Conservation (phyloP, 1,140 invertebrate species). For the Apis laboriosa region DNA sequence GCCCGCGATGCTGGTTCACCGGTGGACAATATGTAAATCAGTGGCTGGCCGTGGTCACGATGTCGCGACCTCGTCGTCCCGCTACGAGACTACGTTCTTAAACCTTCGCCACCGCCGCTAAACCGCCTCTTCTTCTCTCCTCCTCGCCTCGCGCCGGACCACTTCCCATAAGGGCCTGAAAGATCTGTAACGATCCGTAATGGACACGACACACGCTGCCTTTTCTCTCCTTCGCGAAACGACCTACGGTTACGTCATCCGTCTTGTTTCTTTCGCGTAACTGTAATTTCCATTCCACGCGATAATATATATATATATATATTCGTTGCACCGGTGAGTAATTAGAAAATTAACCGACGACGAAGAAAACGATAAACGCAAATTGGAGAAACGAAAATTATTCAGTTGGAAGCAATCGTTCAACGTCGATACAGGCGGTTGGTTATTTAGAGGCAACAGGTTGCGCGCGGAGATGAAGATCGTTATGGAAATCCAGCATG, state of each 20-base stretch:
- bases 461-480: constrained; percentile 26
- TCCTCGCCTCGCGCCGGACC: constrained; percentile 53
- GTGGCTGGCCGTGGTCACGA: constrained; percentile 79
- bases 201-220: constrained; percentile 52
- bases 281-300: too few species aligned
- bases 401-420: neutral
- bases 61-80: constrained; percentile 79
- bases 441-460: neutral
- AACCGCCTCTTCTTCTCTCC: constrained; percentile 46
- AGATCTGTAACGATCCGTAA: constrained; percentile 73
- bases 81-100: constrained; percentile 72
- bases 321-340: too few species aligned
- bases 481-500: constrained; percentile 42
- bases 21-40: constrained; percentile 81
- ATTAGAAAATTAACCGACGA: too few species aligned
- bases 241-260: neutral
- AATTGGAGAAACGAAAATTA: too few species aligned
- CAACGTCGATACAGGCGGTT: too few species aligned
- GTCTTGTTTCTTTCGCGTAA: neutral
- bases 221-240: neutral
- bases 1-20: constrained; percentile 73
- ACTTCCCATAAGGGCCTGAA: constrained; percentile 71
- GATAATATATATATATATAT: too few species aligned
- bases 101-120: constrained; percentile 71
- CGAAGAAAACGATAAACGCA: too few species aligned